Evolutionary conservation across 2,888 invertebrate species (phyloP).

Genomic region (Tetheella fluctuosa): DNA sequence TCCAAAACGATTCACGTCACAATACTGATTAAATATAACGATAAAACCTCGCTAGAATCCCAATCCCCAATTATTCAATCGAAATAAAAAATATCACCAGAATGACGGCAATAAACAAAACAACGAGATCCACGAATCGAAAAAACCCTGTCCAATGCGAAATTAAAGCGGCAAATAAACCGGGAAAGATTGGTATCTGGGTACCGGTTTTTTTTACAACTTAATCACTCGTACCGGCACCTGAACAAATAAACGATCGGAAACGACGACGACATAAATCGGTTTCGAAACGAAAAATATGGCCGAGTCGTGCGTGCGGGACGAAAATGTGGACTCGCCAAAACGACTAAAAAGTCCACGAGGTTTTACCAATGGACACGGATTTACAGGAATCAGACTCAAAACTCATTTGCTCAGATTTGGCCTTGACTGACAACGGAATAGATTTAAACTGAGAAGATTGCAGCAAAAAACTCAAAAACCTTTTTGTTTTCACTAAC

Average conservation of each 20-base stretch:
- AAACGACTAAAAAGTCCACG: background rate
- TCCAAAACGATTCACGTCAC: background rate
- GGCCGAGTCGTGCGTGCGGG: slow-evolving; percentile 24
- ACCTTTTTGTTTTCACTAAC: too few species aligned
- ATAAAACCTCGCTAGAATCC: slow-evolving; percentile 25
- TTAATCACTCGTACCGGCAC: slow-evolving; percentile 45
- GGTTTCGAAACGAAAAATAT: slow-evolving; percentile 44
- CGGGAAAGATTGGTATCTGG: slow-evolving; percentile 14
- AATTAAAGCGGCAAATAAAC: slow-evolving; percentile 28
- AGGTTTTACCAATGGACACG: background rate
- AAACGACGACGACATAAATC: slow-evolving; percentile 46
- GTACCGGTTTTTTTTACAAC: slow-evolving; percentile 22
- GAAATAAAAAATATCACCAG: slow-evolving; percentile 23
- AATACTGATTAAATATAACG: slow-evolving; percentile 9
- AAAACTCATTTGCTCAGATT: too few species aligned
- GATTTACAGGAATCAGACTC: too few species aligned
- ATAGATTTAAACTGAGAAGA: too few species aligned
- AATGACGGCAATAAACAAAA: slow-evolving; percentile 29
- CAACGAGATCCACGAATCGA: slow-evolving; percentile 35
- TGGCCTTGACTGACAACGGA: too few species aligned
- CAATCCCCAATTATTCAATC: slow-evolving; percentile 36
- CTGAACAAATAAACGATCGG: slow-evolving; percentile 49
- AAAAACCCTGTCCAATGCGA: slow-evolving; percentile 24
- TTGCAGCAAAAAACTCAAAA: too few species aligned
- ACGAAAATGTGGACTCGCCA: slow-evolving; percentile 15